A percentile compares a stretch with the other conserved stretches of the same genome.
Conservation (phyloP, 2,888 invertebrate species). For the Aradus depressus region DNA sequence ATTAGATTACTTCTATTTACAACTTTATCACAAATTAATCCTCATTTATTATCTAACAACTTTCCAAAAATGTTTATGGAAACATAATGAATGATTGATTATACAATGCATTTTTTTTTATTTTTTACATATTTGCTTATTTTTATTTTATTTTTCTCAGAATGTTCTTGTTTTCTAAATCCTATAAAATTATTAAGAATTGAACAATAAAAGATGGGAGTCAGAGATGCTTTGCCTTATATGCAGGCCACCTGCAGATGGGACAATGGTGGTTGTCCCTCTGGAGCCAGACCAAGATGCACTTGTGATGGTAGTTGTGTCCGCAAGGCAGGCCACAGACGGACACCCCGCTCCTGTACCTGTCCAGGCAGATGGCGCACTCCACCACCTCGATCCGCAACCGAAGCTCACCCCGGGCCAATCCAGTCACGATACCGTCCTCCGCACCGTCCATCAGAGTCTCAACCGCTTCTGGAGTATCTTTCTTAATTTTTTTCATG, state of each 20-base stretch:
- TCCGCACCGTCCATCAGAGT: constrained; percentile 26
- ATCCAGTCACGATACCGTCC: constrained; percentile 5
- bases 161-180: too few relatives aligned
- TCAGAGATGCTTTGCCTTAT: constrained; percentile 33
- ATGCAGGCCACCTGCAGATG: constrained; percentile 44
- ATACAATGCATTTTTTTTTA: too few relatives aligned
- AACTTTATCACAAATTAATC: too few relatives aligned
- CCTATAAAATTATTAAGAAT: too few relatives aligned
- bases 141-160: too few relatives aligned
- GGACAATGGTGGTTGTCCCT: constrained; percentile 44
- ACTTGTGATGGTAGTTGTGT: constrained; percentile 42
- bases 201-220: too few relatives aligned
- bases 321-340: constrained; percentile 43
- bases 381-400: constrained; percentile 31
- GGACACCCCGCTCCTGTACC: constrained; percentile 35
- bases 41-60: too few relatives aligned
- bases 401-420: constrained; percentile 10
- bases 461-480: constrained; percentile 20
- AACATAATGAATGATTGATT: too few relatives aligned
- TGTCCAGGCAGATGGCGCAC: constrained; percentile 41
- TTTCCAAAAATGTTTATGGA: too few relatives aligned
- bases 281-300: constrained; percentile 41
- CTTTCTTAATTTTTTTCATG: constrained; percentile 12
- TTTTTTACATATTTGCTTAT: too few relatives aligned
- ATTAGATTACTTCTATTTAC: too few relatives aligned